Evolutionary conservation across 2,888 invertebrate genomes (phyloP).

Genomic region (Calameuta idolon): DNA sequence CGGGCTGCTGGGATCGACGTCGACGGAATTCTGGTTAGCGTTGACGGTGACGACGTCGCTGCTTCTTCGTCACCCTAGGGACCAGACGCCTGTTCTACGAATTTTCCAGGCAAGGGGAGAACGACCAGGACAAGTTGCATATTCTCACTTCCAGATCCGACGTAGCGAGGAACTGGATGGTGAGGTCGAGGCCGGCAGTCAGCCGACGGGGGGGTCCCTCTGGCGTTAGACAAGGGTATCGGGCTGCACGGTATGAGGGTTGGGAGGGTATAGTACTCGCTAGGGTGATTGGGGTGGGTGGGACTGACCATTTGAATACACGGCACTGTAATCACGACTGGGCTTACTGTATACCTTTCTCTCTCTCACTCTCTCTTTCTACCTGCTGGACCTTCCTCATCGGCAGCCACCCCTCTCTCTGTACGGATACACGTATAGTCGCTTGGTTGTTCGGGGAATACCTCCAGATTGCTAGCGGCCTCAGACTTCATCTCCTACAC

Average conservation of each 20-base stretch:
- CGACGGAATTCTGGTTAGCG: not conserved
- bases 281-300: conserved; percentile 62
- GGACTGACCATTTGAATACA: conserved; percentile 66
- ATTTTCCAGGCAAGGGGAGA: conserved; percentile 56
- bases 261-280: not conserved
- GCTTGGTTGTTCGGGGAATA: conserved; percentile 8
- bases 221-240: conserved; percentile 57
- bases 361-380: conserved; percentile 39
- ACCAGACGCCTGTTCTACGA: conserved; percentile 41
- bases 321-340: conserved; percentile 37
- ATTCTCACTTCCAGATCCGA: conserved; percentile 47
- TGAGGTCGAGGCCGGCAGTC: conserved; percentile 27
- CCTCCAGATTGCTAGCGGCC: conserved; percentile 9
- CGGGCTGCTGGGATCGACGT: not conserved
- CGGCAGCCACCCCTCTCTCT: not conserved
- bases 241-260: conserved; percentile 19
- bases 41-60: not conserved
- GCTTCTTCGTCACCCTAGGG: not conserved
- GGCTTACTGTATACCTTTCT: conserved; percentile 43
- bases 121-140: conserved; percentile 50
- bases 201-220: conserved; percentile 38
- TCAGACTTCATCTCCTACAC: not conserved
- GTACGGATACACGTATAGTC: not conserved
- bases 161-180: conserved; percentile 10
- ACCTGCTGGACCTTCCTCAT: not conserved